These are phyloP conservation scores for Cataglyphis rosenhaueri DNA, from an alignment of 2,888 invertebrate species.

Conservation along the genomic window DNA sequence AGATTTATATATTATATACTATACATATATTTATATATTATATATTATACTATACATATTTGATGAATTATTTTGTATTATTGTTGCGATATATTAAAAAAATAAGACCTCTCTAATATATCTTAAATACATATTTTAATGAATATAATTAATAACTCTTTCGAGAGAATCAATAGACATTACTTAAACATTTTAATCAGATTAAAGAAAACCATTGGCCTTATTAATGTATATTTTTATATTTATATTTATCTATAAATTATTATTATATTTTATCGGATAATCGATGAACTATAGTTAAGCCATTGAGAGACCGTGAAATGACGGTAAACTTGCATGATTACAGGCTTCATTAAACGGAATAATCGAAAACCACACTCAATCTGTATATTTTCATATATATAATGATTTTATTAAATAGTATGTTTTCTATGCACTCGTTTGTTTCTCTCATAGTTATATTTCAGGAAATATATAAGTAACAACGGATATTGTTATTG, in stretches of 20 bases:
- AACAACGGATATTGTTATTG: constrained; percentile 31
- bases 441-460: background rate
- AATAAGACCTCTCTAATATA: constrained; percentile 11
- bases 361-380: constrained; percentile 21
- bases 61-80: background rate
- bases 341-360: constrained; percentile 8
- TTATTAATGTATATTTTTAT: constrained; percentile 9
- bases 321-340: background rate
- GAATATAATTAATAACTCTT: background rate
- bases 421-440: background rate
- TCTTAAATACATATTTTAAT: background rate
- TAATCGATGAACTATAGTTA: constrained; percentile 22
- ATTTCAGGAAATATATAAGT: background rate
- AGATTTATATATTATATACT: background rate
- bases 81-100: background rate
- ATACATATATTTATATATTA: background rate
- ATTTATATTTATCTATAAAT: constrained; percentile 14
- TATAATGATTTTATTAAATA: background rate
- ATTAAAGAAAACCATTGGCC: background rate
- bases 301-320: constrained; percentile 6
- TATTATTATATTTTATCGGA: constrained; percentile 31
- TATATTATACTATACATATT: background rate
- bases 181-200: constrained; percentile 7
- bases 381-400: background rate
- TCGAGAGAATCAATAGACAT: background rate